Conservation (phyloP, 2,797 vertebrate species). For the Diplodus sargus region DNA sequence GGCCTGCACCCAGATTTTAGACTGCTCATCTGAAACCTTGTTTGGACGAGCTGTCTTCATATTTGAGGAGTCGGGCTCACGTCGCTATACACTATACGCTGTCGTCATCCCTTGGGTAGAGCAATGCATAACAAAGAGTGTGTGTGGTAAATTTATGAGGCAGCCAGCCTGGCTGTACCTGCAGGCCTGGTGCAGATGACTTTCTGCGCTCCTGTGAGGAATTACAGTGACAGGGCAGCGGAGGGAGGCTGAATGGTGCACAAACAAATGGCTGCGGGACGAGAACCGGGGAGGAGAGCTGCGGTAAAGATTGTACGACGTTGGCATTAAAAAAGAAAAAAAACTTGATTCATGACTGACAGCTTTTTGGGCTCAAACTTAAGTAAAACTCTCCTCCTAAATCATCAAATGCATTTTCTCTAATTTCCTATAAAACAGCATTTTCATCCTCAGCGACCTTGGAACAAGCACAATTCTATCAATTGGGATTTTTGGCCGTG, state of each 20-base stretch:
- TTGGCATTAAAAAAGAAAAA: conserved; percentile 19
- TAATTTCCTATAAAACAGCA: neutral
- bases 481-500: neutral
- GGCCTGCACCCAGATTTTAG: conserved; percentile 31
- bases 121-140: conserved; percentile 66
- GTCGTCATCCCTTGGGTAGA: conserved; percentile 47
- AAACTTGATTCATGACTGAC: conserved; percentile 32
- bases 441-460: neutral
- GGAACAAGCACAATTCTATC: neutral
- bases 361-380: neutral
- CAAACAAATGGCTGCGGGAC: conserved; percentile 53
- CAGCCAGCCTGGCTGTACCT: conserved; percentile 58
- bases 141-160: conserved; percentile 72
- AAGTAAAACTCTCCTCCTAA: neutral
- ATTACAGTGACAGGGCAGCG: conserved; percentile 64
- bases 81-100: conserved; percentile 10
- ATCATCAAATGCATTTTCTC: neutral
- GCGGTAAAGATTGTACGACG: neutral
- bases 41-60: conserved; percentile 29
- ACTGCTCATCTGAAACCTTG: conserved; percentile 23
- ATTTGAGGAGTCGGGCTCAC: conserved; percentile 34
- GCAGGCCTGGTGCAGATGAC: conserved; percentile 69
- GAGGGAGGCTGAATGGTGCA: conserved; percentile 66
- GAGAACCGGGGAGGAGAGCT: conserved; percentile 23
- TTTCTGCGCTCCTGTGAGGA: conserved; percentile 68